Evolutionary conservation across 2,888 invertebrate species (phyloP).

Genomic region (Drosophila mercatorum): DNA sequence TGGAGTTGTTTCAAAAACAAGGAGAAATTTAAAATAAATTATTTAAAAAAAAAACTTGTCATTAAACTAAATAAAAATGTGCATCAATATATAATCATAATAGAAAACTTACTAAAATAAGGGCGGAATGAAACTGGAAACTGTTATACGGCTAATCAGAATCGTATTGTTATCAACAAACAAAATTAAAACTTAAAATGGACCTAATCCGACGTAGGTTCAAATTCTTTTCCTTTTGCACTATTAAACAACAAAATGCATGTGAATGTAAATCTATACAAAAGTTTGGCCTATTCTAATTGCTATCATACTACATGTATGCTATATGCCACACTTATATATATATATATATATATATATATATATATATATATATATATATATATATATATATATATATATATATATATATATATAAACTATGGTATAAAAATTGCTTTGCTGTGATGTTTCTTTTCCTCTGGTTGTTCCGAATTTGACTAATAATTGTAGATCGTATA

Average conservation of each 20-base stretch:
- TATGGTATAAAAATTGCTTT: conserved; percentile 52
- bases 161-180: background rate
- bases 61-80: background rate
- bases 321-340: background rate
- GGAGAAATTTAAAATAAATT: too few species aligned
- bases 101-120: background rate
- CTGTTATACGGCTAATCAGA: background rate
- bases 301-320: conserved; percentile 6
- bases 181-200: background rate
- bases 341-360: conserved; percentile 20
- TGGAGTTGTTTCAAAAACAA: conserved; percentile 18
- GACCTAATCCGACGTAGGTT: background rate
- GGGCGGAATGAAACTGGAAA: conserved; percentile 4
- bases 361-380: conserved; percentile 17
- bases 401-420: conserved; percentile 19
- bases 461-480: conserved; percentile 6
- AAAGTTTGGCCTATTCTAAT: conserved; percentile 36
- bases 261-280: conserved; percentile 47
- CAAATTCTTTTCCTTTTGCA: background rate
- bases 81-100: background rate
- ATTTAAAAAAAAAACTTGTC: background rate
- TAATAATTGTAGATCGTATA: conserved; percentile 26
- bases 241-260: conserved; percentile 6
- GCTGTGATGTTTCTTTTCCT: conserved; percentile 35
- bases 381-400: conserved; percentile 17